Base-by-base conservation (phyloP, 2,113 vertebrate species). In the Mola mola region DNA sequence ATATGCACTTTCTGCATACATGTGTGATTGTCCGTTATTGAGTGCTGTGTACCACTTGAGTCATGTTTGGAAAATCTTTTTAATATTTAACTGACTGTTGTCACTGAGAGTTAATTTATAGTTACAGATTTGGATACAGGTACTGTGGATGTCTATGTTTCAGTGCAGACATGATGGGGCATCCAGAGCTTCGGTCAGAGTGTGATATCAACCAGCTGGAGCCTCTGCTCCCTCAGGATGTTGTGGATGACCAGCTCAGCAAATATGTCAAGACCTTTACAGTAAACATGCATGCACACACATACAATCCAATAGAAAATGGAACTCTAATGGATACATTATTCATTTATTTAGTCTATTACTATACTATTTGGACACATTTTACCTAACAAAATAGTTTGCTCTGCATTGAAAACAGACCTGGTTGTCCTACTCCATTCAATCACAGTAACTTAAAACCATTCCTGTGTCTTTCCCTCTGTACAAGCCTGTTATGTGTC, bases 101-200 rank as follows among this genome's bases (percentile, higher is more conserved):
- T 7, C 28, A 29, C 9, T 29, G 28, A 29, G 6, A 29, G 28
- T 29, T 9, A n/a, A n/a, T n/a, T n/a, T n/a, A n/a, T n/a, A n/a
- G n/a, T n/a, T n/a, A n/a, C n/a, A n/a, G n/a, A n/a, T n/a, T n/a
- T n/a, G n/a, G n/a, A n/a, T n/a, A n/a, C n/a, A n/a, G n/a, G n/a
- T n/a, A n/a, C n/a, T 13, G 4, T 22, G 21, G 1, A 8, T 42
- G 40, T 10, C 8, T 46, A 0, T 71, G 52, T 78, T 61, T 10
- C 56, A 99, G 97, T 60, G 19, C 37, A 21, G 97, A 98, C 83
- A 98, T 98, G 96, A 98, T 98, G 97, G 95, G 95, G 15, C 94
- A 98, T 63, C 78, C 85, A 22, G 96, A 98, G 42, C 91, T 99
- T 9, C 75, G 71, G 31, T 92, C 93, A 0, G 97, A 99, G 85